Conservation (phyloP, 2,113 vertebrate species). For the Podarcis cretensis region DNA sequence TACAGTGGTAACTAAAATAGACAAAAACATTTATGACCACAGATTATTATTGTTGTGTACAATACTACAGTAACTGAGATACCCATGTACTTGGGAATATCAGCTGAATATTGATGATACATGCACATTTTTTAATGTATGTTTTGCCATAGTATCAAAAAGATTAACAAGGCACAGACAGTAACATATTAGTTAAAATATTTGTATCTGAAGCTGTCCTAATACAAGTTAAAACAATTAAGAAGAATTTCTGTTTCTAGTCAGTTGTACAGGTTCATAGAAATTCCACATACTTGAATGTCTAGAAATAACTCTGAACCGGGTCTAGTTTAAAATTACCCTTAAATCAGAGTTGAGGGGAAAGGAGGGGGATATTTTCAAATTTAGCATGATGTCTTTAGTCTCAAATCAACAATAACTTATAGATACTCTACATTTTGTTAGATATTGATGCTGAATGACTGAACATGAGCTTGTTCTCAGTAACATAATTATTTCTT, state of each 20-base stretch:
- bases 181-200: not conserved
- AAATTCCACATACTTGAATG: not conserved
- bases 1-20: not conserved
- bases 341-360: not conserved
- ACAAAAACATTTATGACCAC: not conserved
- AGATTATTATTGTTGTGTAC: not conserved
- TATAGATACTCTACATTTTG: not conserved
- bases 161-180: not conserved
- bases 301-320: not conserved
- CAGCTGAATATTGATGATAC: not conserved
- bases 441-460: not conserved
- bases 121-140: not conserved
- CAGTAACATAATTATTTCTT: not conserved
- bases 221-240: not conserved
- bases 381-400: not conserved
- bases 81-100: not conserved
- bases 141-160: not conserved
- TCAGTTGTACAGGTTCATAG: not conserved
- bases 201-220: not conserved
- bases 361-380: not conserved
- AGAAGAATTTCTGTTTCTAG: not conserved
- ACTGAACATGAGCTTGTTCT: not conserved
- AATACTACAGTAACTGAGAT: not conserved
- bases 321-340: not conserved
- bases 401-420: not conserved